Percentiles rank a stretch among this genome's conserved stretches.
phyloP scores from a whole-genome alignment of 2,888 invertebrate genomes.

The Tiliacea citrago region DNA sequence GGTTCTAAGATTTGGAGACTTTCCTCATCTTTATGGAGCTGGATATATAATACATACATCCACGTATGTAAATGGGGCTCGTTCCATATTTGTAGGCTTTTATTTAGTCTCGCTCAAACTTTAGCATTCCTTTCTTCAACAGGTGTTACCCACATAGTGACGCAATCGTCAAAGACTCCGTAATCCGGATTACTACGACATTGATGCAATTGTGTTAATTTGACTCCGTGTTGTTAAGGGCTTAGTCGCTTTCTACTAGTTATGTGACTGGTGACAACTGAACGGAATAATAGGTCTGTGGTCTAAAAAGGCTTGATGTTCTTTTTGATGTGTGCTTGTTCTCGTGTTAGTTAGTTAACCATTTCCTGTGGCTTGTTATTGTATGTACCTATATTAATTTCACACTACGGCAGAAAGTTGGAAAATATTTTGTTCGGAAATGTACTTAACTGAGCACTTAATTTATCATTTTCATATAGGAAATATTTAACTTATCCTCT shows the following conservation, averaged over 20 bases:
- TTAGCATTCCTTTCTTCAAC: conserved; percentile 1
- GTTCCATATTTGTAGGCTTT: not conserved
- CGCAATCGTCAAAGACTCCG: conserved; percentile 28
- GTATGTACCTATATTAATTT: not conserved
- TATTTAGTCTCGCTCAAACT: not conserved
- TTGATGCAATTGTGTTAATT: conserved; percentile 55
- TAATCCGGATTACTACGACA: conserved; percentile 61
- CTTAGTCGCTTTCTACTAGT: conserved; percentile 54
- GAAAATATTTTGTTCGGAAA: not conserved
- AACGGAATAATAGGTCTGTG: not conserved
- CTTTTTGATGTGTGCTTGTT: not conserved
- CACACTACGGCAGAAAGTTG: not conserved
- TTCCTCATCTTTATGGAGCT: not conserved
- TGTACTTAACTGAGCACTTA: not conserved
- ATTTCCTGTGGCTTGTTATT: not conserved
- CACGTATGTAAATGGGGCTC: not conserved
- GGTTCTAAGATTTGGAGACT: not conserved
- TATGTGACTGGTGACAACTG: conserved; percentile 35
- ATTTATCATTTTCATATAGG: not conserved
- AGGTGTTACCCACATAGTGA: conserved; percentile 44
- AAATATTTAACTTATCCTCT: too few species aligned
- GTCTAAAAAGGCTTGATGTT: too few species aligned
- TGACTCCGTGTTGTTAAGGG: conserved; percentile 37
- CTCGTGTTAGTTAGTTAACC: not conserved
- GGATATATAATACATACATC: too few species aligned